These are phyloP conservation scores for Aleiodes testaceus DNA, from an alignment of 2,888 invertebrate genomes.

Conservation along the genomic window DNA sequence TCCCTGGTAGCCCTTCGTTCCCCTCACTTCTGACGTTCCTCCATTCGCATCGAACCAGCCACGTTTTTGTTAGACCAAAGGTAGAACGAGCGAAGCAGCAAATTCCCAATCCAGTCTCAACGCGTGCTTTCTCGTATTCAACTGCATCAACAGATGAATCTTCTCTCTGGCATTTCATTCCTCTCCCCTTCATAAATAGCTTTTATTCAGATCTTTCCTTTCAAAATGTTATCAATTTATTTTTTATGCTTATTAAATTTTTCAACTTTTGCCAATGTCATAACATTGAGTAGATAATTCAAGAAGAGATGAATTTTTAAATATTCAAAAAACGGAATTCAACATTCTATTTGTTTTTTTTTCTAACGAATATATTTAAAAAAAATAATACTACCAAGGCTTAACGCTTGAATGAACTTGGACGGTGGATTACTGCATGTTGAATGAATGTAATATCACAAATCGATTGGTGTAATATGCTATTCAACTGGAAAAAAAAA, in stretches of 20 bases:
- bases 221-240: not conserved
- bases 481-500: not conserved
- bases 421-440: not conserved
- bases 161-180: not conserved
- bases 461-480: slow-evolving; percentile 14
- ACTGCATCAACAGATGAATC: slow-evolving; percentile 19
- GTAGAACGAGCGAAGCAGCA: slow-evolving; percentile 1
- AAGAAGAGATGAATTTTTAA: not conserved
- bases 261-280: not conserved
- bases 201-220: slow-evolving; percentile 10
- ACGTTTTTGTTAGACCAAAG: slow-evolving; percentile 10
- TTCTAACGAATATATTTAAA: not conserved
- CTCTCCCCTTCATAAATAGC: slow-evolving; percentile 5
- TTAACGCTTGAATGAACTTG: slow-evolving; percentile 20
- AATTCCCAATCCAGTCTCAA: slow-evolving; percentile 20
- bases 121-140: slow-evolving; percentile 7
- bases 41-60: slow-evolving; percentile 22
- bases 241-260: not conserved
- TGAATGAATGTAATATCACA: slow-evolving; percentile 9
- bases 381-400: not conserved
- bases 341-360: slow-evolving; percentile 1
- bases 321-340: not conserved
- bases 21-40: not conserved
- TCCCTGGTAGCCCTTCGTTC: not conserved
- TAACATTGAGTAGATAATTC: not conserved